Evolutionary conservation across 2,797 vertebrate genomes (phyloP).

Genomic region (Neoniphon sammara): DNA sequence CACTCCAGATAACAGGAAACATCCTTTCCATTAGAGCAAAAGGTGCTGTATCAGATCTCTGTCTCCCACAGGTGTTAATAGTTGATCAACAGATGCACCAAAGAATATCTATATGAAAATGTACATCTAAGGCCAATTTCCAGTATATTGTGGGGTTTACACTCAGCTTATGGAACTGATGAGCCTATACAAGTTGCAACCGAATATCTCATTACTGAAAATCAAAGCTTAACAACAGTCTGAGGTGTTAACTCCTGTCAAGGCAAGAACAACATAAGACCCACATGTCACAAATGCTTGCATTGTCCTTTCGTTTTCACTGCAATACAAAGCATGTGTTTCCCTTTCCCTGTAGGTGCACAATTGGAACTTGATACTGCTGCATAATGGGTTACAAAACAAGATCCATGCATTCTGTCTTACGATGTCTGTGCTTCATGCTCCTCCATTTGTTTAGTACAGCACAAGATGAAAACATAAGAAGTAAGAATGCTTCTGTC

Average conservation of each 20-base stretch:
- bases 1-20: too few species aligned
- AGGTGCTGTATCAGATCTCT: too few species aligned
- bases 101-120: neutral
- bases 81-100: too few species aligned
- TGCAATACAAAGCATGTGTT: constrained; percentile 74
- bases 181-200: constrained; percentile 11
- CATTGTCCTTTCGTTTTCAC: constrained; percentile 56
- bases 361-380: constrained; percentile 80
- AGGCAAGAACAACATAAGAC: constrained; percentile 51
- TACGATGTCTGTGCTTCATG: constrained; percentile 85
- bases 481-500: constrained; percentile 90
- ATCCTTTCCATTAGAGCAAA: too few species aligned
- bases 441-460: constrained; percentile 84
- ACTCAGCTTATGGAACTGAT: neutral
- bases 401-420: constrained; percentile 79
- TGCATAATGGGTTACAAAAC: constrained; percentile 87
- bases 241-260: constrained; percentile 15
- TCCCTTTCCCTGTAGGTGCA: constrained; percentile 82
- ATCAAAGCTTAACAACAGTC: constrained; percentile 4
- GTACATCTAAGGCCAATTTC: neutral
- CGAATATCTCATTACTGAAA: constrained; percentile 36
- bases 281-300: constrained; percentile 51
- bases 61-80: too few species aligned
- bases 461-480: constrained; percentile 92
- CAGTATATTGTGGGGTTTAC: constrained; percentile 2